Evolutionary conservation across 2,113 vertebrate genomes (phyloP).

Genomic region (Oriolus oriolus): DNA sequence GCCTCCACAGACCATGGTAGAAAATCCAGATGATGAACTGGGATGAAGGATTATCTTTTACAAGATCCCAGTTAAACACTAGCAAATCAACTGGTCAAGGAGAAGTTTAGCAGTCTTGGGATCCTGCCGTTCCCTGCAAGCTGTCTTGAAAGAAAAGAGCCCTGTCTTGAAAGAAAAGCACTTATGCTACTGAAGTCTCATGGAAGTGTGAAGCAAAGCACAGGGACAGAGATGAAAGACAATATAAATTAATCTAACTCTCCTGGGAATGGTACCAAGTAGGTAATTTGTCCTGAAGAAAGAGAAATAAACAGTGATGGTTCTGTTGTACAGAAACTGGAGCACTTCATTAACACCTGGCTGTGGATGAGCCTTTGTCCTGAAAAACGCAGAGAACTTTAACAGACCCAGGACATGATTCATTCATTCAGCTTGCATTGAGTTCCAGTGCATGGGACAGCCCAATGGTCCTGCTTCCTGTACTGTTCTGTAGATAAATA

Average conservation of each 20-base stretch:
- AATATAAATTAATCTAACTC: background rate
- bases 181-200: background rate
- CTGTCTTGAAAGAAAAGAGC: background rate
- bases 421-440: background rate
- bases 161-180: background rate
- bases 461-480: background rate
- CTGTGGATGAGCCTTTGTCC: background rate
- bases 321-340: background rate
- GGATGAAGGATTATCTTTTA: background rate
- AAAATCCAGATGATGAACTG: background rate
- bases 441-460: background rate
- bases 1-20: background rate
- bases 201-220: background rate
- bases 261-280: background rate
- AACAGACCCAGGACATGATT: background rate
- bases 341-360: background rate
- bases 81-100: background rate
- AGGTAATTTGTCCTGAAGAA: background rate
- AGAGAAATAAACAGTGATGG: background rate
- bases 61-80: background rate
- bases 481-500: background rate
- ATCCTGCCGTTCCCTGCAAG: background rate
- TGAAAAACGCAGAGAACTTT: background rate
- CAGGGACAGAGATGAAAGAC: background rate
- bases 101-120: background rate